These are phyloP conservation scores for Myiotriccus ornatus DNA, from an alignment of 2,797 vertebrate species.

Conservation along the genomic window DNA sequence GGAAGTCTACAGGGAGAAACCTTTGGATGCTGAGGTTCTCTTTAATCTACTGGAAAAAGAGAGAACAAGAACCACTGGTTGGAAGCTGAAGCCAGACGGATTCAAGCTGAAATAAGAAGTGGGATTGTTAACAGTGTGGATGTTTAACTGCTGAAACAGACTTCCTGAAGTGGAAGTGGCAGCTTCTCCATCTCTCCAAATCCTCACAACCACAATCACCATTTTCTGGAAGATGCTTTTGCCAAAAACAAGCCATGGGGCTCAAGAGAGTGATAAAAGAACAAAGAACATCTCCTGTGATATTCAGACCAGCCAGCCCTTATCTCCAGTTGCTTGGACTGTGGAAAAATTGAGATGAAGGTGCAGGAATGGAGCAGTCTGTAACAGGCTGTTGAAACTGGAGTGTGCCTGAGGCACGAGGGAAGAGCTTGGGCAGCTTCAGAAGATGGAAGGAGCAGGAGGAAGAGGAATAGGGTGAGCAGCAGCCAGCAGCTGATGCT, in stretches of 20 bases:
- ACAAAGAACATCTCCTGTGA: background rate
- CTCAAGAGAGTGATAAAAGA: background rate
- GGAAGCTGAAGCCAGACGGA: constrained; percentile 37
- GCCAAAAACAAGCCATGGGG: background rate
- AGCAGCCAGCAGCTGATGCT: background rate
- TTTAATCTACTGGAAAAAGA: constrained; percentile 54
- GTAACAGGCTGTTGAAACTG: background rate
- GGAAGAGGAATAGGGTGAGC: background rate
- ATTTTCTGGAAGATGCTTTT: constrained; percentile 12
- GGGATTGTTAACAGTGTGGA: background rate
- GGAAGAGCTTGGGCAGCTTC: background rate
- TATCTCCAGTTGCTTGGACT: background rate
- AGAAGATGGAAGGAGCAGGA: background rate
- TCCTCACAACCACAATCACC: background rate
- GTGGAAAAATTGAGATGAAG: background rate
- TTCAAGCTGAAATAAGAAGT: constrained; percentile 4
- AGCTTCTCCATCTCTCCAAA: background rate
- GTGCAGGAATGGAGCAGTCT: background rate
- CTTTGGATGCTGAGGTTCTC: constrained; percentile 36
- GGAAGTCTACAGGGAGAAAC: background rate
- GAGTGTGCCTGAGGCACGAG: rapidly evolving
- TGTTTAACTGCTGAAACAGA: constrained; percentile 8
- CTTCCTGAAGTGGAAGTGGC: background rate
- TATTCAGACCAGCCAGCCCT: background rate
- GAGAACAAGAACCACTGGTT: constrained; percentile 38